Base-by-base conservation (phyloP, 2,888 invertebrate species). In the Ligdia adustata region DNA sequence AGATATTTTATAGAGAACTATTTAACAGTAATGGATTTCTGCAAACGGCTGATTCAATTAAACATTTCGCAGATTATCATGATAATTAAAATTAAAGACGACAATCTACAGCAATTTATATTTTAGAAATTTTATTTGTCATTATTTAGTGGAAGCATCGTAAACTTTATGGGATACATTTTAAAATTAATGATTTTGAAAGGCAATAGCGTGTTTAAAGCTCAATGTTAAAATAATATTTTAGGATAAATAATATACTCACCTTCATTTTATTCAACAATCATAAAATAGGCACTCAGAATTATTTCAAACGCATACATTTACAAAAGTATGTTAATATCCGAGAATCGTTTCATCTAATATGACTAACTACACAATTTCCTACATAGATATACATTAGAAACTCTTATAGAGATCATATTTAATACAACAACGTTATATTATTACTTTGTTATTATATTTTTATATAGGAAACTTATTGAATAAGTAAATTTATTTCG, bases 321-420 rank as follows among this genome's bases (percentile, higher is more conserved):
- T n/a, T 32, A 16, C n/a, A 28, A 41, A 41, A 34, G 16, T 22
- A 34, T 13, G 13, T 12, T 1, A 3, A 16, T 31, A 32, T 16
- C 6, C 3, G 13, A 2, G 3, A 14, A 6, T 22, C 7, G 5
- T 33, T 20, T 20, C 20, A 20, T 32, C 20, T 13, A 33, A 9
- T 20, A n/a, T 20, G 20, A 33, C 20, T 32, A 29, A 29, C 29
- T 20, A 26, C 15, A 26, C 13, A 26, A 26, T 28, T 37, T 29
- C 16, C 22, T 43, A 35, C 15, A 26, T 38, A 26, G 9, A 35
- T 9, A 13, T 24, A 24, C 28, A 9, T n/a, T 28, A 32, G 31
- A 33, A 34, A 40, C 41, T 32, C 37, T 42, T 51, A 46, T 4
- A 47, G 46, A 42, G 46, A 39, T 43, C 46, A 34, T 38, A 24